Evolutionary conservation across 2,113 vertebrate species (phyloP).

Genomic region (Melanocharis versteri): DNA sequence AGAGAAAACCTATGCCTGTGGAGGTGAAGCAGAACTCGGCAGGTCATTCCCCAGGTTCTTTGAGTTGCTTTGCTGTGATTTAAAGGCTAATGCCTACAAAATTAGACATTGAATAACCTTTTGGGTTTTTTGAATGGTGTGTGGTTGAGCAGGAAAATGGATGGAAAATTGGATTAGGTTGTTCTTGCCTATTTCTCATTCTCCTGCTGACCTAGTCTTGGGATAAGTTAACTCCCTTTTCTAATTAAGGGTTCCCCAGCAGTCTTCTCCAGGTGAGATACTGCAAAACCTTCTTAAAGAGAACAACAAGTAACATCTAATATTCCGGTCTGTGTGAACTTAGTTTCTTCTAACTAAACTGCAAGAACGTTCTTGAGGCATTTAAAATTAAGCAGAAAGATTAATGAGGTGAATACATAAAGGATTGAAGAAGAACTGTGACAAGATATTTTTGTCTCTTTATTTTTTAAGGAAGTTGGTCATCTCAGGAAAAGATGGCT

Average conservation of each 20-base stretch:
- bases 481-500: not conserved
- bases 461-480: not conserved
- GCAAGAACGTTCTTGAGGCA: not conserved
- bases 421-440: not conserved
- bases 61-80: conserved; percentile 8
- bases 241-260: not conserved
- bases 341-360: not conserved
- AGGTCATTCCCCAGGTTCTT: not conserved
- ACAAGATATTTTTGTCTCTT: not conserved
- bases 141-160: conserved; percentile 4
- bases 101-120: not conserved
- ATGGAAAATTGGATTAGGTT: conserved; percentile 9
- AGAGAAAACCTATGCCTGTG: not conserved
- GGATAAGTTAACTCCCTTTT: not conserved
- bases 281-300: not conserved
- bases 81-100: conserved; percentile 35
- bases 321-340: not conserved
- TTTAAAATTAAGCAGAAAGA: not conserved
- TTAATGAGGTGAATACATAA: not conserved
- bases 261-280: not conserved
- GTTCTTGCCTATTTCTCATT: conserved; percentile 3
- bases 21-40: not conserved
- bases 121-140: not conserved
- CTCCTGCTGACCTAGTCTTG: not conserved
- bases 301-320: not conserved